phyloP scores from a whole-genome alignment of 2,113 vertebrate genomes.

The Naja naja region DNA sequence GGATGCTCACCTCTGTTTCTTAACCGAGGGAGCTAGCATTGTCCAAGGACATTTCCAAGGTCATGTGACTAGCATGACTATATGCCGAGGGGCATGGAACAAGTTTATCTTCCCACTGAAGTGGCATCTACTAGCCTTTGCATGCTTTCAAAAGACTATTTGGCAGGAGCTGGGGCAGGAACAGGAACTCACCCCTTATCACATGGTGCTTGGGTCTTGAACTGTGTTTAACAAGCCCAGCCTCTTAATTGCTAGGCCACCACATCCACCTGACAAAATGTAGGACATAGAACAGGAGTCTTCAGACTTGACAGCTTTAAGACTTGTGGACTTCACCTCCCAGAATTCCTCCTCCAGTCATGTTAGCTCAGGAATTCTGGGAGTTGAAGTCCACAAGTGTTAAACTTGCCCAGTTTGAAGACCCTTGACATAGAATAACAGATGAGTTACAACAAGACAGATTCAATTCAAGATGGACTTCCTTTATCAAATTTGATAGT shows the following conservation, averaged over 20 bases:
- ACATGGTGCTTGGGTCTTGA: background rate
- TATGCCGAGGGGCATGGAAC: background rate
- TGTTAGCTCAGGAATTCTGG: no score
- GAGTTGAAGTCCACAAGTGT: no score
- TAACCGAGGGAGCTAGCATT: background rate
- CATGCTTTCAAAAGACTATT: background rate
- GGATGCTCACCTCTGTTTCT: background rate
- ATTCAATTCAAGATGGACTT: background rate
- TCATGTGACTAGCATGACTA: background rate
- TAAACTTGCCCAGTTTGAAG: no score
- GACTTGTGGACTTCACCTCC: no score
- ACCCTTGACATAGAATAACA: no score
- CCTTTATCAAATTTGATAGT: background rate
- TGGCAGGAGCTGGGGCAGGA: background rate
- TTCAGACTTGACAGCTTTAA: no score
- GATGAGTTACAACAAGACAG: background rate
- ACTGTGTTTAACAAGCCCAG: background rate
- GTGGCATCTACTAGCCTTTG: background rate
- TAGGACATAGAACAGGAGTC: background rate
- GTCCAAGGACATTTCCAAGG: background rate
- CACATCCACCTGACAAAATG: background rate
- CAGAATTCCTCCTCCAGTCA: no score
- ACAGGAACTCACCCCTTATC: background rate
- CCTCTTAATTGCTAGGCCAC: background rate
- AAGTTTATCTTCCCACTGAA: background rate